Conservation (phyloP, 2,888 invertebrate genomes). For the Geophilus truncorum region DNA sequence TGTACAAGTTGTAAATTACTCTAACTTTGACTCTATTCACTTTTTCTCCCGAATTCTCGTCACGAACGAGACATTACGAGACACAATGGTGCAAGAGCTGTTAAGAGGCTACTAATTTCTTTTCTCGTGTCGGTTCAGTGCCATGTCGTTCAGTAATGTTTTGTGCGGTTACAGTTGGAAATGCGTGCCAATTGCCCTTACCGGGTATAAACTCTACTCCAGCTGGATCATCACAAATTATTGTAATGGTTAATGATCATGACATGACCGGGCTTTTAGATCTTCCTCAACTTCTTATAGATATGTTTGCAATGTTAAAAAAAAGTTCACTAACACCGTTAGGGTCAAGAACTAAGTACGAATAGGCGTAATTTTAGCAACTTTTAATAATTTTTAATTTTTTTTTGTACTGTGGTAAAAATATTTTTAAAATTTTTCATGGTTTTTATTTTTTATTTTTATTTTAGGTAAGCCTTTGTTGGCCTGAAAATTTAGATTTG, state of each 20-base stretch:
- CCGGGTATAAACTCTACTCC: not conserved
- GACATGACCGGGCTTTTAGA: not conserved
- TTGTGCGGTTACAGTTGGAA: not conserved
- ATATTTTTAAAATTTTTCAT: not conserved
- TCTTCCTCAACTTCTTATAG: no score
- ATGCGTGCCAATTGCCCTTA: not conserved
- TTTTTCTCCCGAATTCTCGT: not conserved
- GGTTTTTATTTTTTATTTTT: not conserved
- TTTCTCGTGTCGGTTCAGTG: not conserved
- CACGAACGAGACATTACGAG: slow-evolving; percentile 20
- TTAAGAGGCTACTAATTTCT: slow-evolving; percentile 8
- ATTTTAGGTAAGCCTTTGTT: slow-evolving; percentile 11
- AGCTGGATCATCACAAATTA: not conserved
- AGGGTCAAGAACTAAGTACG: no score
- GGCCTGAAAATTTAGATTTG: slow-evolving; percentile 19
- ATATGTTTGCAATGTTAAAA: no score
- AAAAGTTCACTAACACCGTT: no score
- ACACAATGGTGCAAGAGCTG: not conserved
- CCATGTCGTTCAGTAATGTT: not conserved
- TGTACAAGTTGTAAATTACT: no score
- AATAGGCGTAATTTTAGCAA: no score
- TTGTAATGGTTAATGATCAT: not conserved
- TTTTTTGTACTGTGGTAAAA: not conserved
- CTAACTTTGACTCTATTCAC: not conserved
- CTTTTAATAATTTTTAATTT: not conserved